phyloP scores from a whole-genome alignment of 2,888 invertebrate genomes.

The Sesia bembeciformis region DNA sequence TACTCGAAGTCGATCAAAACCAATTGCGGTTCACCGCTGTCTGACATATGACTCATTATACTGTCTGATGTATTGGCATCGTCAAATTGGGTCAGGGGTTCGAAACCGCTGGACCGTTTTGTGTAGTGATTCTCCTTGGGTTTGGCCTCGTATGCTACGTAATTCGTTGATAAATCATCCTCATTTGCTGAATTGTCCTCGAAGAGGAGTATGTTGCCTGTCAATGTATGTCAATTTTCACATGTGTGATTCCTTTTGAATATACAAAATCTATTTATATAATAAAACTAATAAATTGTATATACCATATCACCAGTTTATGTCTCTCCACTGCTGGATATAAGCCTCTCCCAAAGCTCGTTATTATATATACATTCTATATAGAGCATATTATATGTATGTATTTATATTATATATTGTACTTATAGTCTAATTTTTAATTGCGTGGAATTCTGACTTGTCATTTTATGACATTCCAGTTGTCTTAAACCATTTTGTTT shows the following conservation, averaged over 20 bases:
- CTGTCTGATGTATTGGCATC: slow-evolving; percentile 55
- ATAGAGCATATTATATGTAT: too few species aligned
- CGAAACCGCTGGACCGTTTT: not conserved
- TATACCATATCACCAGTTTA: too few species aligned
- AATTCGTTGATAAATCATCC: slow-evolving; percentile 24
- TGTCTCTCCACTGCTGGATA: too few species aligned
- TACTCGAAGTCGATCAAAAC: slow-evolving; percentile 95
- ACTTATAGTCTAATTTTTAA: too few species aligned
- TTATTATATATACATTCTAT: too few species aligned
- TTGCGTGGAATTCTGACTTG: too few species aligned
- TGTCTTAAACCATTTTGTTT: too few species aligned
- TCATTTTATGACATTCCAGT: too few species aligned
- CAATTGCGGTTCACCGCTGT: slow-evolving; percentile 74
- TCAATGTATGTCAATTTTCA: not conserved
- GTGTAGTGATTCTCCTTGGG: slow-evolving; percentile 18
- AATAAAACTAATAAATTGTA: too few species aligned
- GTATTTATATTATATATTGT: too few species aligned
- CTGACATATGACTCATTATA: slow-evolving; percentile 40
- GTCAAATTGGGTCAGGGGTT: slow-evolving; percentile 19
- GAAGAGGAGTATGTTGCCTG: slow-evolving; percentile 72
- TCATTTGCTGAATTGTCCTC: slow-evolving; percentile 37
- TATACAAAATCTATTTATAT: too few species aligned
- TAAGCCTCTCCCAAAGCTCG: too few species aligned
- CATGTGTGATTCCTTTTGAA: not conserved
- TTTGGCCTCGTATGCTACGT: slow-evolving; percentile 23